These are phyloP conservation scores for Sinodicranocentrus sp. DNA, from an alignment of 2,888 invertebrate species.

Conservation along the genomic window DNA sequence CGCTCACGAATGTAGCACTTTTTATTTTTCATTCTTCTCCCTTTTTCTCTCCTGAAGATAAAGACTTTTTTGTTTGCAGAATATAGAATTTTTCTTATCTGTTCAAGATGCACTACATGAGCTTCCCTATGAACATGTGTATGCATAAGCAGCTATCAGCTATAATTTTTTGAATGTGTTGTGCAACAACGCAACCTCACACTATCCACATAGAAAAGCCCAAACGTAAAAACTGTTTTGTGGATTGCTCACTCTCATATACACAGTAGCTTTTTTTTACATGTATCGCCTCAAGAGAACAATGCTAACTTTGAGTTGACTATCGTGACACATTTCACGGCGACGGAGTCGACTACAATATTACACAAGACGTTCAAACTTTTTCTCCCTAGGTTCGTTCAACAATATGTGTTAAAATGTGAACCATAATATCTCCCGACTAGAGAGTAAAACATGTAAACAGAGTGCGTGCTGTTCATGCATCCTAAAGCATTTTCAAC, in stretches of 20 bases:
- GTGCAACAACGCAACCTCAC: background rate
- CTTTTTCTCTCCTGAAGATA: background rate
- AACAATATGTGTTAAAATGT: background rate
- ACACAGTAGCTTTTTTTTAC: background rate
- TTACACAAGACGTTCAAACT: background rate
- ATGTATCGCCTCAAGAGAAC: background rate
- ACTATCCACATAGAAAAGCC: too few relatives aligned
- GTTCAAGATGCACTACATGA: background rate
- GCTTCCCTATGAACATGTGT: background rate
- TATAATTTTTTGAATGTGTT: background rate
- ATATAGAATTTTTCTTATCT: background rate
- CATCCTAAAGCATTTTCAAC: background rate
- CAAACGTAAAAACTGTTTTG: too few relatives aligned
- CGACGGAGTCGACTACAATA: background rate
- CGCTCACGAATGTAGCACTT: conserved; percentile 12
- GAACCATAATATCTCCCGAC: too few relatives aligned
- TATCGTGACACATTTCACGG: conserved; percentile 17
- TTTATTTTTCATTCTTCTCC: conserved; percentile 11
- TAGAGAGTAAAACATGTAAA: background rate
- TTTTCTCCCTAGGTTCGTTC: background rate
- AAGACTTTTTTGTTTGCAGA: background rate
- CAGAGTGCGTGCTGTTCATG: background rate
- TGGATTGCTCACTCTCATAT: background rate
- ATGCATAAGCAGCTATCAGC: background rate
- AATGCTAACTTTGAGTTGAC: background rate